A percentile compares a stretch with the other conserved stretches of the same genome.
Evolutionary conservation across 2,888 invertebrate species (phyloP).

Genomic region (Erebia ligea): DNA sequence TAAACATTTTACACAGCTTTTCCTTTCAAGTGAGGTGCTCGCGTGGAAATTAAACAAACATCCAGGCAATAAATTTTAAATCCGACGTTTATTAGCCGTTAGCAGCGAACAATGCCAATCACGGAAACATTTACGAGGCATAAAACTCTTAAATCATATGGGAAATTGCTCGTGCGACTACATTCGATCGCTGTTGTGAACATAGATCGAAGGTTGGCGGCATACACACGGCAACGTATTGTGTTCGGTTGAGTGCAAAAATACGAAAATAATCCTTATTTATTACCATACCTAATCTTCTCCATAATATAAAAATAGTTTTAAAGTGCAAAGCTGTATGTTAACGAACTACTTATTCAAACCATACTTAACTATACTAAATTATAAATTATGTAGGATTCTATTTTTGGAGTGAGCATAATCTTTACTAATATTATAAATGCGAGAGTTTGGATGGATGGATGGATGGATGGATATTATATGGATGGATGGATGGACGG

Average conservation of each 20-base stretch:
- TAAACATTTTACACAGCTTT: constrained; percentile 7
- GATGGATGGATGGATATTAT: too few relatives aligned
- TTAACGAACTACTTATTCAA: too few relatives aligned
- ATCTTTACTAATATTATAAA: too few relatives aligned
- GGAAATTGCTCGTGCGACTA: constrained; percentile 23
- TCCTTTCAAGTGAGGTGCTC: constrained; percentile 9
- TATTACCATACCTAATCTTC: too few relatives aligned
- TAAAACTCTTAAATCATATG: constrained; percentile 49
- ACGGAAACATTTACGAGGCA: constrained; percentile 53
- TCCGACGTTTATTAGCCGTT: constrained; percentile 35
- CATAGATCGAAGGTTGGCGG: background rate
- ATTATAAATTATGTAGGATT: too few relatives aligned
- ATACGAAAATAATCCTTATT: too few relatives aligned
- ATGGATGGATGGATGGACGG: too few relatives aligned
- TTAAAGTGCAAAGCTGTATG: too few relatives aligned
- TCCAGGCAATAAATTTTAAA: constrained; percentile 25
- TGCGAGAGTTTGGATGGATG: too few relatives aligned
- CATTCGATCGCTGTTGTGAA: constrained; percentile 9
- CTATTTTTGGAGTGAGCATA: too few relatives aligned
- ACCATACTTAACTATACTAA: too few relatives aligned
- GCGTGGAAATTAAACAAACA: constrained; percentile 16
- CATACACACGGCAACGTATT: background rate
- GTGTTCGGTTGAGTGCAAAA: background rate
- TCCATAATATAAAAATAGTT: too few relatives aligned
- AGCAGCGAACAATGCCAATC: constrained; percentile 55